A percentile compares a stretch with the other conserved stretches of the same genome.
Conservation (phyloP, 2,888 invertebrate genomes). For the Pristionchus mayeri region DNA sequence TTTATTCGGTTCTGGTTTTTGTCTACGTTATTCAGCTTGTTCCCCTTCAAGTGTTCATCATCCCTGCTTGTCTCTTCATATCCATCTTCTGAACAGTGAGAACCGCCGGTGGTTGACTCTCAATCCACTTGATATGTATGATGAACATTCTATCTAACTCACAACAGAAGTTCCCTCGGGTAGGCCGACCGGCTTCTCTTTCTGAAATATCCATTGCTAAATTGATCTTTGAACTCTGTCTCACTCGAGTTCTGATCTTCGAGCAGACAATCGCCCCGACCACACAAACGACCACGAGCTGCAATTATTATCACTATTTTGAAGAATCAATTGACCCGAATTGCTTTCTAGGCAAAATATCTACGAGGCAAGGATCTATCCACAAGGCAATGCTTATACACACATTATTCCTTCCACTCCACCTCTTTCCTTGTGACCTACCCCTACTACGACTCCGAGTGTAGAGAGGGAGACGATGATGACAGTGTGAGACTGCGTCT, state of each 20-base stretch:
- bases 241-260: background rate
- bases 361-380: too few species aligned
- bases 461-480: background rate
- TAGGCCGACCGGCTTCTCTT: background rate
- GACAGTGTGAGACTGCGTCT: background rate
- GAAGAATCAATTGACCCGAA: too few species aligned
- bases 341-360: too few species aligned
- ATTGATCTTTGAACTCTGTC: background rate
- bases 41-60: background rate
- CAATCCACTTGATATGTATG: background rate
- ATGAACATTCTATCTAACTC: background rate
- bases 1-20: constrained; percentile 19
- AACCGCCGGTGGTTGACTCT: background rate
- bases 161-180: background rate
- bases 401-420: background rate
- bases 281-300: background rate
- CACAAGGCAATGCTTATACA: too few species aligned
- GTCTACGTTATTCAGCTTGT: background rate
- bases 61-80: background rate
- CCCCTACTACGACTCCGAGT: background rate
- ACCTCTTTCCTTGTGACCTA: background rate
- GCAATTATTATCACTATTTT: too few species aligned
- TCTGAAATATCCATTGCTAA: background rate
- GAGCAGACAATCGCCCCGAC: background rate
- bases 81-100: background rate